Evolutionary conservation across 64 coral and sea anemone genomes (phyloP), one percentile per base, ranked within the genome.

Genomic region (Stichodactyla helianthus): DNA sequence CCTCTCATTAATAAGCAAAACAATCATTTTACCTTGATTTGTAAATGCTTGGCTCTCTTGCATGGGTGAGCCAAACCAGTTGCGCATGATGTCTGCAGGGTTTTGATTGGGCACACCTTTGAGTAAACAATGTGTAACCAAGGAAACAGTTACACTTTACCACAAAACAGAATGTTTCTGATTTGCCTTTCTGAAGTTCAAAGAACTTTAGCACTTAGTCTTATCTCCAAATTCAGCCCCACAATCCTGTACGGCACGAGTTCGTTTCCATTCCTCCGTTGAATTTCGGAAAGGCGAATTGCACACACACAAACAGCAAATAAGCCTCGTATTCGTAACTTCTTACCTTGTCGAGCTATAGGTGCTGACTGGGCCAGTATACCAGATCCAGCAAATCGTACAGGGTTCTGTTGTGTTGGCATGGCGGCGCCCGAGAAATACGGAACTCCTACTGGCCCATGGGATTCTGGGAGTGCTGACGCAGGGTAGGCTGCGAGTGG

Each of bases 1-100:
- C 35, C 2, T 44, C 35, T 44, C 35, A 44, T 31, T 31, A 67
- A 67, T 17, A 67, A 67, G 2, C 4, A 22, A 0, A 7, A n/a
- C 7, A 22, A 68, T 68, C 14, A 60, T 64, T 18, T 68, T 68
- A 68, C 63, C 63, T 68, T 68, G 63, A 68, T 20, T 22, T 20
- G 63, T 68, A 20, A 68, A 68, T 68, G 63, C 63, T 68, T 68
- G 63, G 63, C 63, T 68, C n/a, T 68, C 63, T 68, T 68, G 63
- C 63, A 68, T 68, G 18, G 63, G 63, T 20, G n/a, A 68, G n/a
- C 18, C 19, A 23, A 68, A 68, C 63, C 63, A 68, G 63, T 68
- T 68, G 8, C 63, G 63, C 63, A 68, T 68, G 19, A 68, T 23
- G 7, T 22, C 5, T 22, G 63, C 19, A 23, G 63, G 63, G 63